Percentiles rank a stretch among this genome's conserved stretches.
Evolutionary conservation across 2,113 vertebrate genomes (phyloP).

Genomic region (Ciconia stormi): DNA sequence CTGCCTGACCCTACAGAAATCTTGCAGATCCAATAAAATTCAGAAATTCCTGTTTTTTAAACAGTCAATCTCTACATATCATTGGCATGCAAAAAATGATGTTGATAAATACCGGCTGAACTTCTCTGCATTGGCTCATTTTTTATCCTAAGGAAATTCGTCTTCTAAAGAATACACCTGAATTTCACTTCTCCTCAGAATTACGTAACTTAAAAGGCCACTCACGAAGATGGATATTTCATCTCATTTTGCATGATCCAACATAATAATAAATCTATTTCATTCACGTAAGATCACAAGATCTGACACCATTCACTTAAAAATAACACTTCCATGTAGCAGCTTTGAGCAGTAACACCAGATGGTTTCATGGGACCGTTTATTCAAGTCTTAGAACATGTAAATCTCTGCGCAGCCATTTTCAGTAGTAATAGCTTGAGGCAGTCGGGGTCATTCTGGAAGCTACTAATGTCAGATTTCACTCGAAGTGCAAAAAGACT

Average conservation of each 20-base stretch:
- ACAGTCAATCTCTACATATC: not conserved
- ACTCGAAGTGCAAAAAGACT: not conserved
- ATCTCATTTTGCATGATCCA: not conserved
- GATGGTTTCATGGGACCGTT: not conserved
- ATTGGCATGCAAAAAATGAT: not conserved
- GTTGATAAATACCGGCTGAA: not conserved
- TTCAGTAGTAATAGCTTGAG: not conserved
- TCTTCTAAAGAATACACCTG: not conserved
- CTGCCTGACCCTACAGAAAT: not conserved
- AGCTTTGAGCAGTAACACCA: not conserved
- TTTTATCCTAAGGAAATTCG: not conserved
- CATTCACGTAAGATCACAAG: not conserved
- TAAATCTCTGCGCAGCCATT: not conserved
- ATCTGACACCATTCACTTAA: not conserved
- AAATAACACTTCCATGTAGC: not conserved
- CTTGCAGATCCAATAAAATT: not conserved
- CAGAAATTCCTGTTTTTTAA: not conserved
- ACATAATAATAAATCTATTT: not conserved
- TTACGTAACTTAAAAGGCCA: not conserved
- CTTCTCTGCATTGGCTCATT: not conserved
- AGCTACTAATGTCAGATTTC: not conserved
- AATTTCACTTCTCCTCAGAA: not conserved
- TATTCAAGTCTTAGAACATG: not conserved
- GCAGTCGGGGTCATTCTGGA: not conserved
- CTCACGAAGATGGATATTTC: not conserved